Conservation (phyloP, 2,888 invertebrate species). For the Portevinia maculata region DNA sequence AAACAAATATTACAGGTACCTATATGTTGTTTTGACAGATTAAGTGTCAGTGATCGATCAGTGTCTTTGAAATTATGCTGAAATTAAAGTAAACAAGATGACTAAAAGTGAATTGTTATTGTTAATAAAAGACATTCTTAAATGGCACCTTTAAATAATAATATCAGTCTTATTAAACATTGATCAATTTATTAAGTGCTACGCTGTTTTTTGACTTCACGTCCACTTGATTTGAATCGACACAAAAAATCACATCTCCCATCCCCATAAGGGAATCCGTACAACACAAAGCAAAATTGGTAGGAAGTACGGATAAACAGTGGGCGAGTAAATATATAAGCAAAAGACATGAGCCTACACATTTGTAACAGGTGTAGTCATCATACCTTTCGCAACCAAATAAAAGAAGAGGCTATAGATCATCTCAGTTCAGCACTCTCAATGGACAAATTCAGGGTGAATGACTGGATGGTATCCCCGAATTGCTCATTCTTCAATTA, state of each 20-base stretch:
- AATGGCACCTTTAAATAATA: background rate
- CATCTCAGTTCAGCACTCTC: too few species aligned
- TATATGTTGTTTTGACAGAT: constrained; percentile 4
- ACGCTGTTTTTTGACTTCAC: background rate
- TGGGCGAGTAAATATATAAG: too few species aligned
- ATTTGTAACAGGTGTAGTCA: too few species aligned
- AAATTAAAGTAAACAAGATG: constrained; percentile 1
- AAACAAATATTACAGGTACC: background rate
- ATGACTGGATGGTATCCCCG: too few species aligned
- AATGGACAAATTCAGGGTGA: too few species aligned
- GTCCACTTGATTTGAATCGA: background rate
- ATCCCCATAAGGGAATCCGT: background rate
- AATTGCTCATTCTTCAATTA: too few species aligned
- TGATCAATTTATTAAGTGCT: background rate
- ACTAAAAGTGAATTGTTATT: background rate
- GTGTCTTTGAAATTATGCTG: constrained; percentile 5
- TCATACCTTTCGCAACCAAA: too few species aligned
- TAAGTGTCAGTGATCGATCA: constrained; percentile 34
- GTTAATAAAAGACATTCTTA: background rate
- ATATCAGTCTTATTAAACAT: background rate
- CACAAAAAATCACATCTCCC: background rate
- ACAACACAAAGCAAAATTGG: background rate
- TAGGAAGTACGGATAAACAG: too few species aligned
- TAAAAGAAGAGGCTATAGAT: too few species aligned
- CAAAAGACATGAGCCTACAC: too few species aligned